phyloP scores from a whole-genome alignment of 2,797 vertebrate species.

The Poecilia velifera region DNA sequence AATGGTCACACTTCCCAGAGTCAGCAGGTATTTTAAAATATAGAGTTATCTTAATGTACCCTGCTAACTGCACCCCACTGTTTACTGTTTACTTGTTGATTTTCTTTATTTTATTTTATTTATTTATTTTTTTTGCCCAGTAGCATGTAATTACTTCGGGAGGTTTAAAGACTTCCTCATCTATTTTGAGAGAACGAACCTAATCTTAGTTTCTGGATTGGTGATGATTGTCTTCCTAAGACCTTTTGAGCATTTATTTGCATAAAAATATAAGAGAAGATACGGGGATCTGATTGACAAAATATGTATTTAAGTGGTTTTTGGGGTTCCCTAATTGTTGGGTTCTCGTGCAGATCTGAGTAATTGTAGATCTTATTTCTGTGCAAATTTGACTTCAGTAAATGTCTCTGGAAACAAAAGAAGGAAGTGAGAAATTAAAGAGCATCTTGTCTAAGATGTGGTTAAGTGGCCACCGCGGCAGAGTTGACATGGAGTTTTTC shows the following conservation, averaged over 20 bases:
- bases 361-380: constrained; percentile 23
- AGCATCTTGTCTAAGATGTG: constrained; percentile 16
- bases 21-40: not conserved
- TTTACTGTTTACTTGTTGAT: not conserved
- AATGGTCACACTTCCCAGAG: not conserved
- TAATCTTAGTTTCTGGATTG: constrained; percentile 47
- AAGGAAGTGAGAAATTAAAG: constrained; percentile 44
- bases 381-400: constrained; percentile 35
- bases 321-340: constrained; percentile 32
- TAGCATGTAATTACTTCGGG: not conserved
- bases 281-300: constrained; percentile 24
- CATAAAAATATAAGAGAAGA: constrained; percentile 20
- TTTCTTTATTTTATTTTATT: not conserved
- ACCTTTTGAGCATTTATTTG: constrained; percentile 37
- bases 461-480: constrained; percentile 53
- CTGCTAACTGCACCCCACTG: not conserved
- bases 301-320: constrained; percentile 39
- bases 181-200: not conserved
- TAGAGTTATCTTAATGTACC: not conserved
- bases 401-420: constrained; percentile 51
- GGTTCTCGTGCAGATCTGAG: constrained; percentile 23
- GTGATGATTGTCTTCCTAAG: constrained; percentile 41
- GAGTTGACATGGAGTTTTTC: constrained; percentile 78
- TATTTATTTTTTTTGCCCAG: not conserved
- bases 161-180: not conserved